These are phyloP conservation scores for Miltochrista miniata DNA, from an alignment of 2,888 invertebrate species.

Conservation along the genomic window DNA sequence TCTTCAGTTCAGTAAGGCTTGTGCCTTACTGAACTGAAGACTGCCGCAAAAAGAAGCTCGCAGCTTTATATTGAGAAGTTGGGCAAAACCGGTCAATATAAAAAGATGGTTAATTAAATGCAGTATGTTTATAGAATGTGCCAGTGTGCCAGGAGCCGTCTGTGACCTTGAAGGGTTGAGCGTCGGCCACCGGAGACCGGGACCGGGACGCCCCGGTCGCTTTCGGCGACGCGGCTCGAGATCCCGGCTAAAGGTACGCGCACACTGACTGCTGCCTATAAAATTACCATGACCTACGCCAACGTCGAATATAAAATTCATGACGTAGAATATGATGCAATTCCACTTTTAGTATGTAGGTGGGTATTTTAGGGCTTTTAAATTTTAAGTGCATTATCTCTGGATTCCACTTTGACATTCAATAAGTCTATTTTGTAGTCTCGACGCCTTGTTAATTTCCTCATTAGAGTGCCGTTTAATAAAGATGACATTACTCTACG, in stretches of 20 bases:
- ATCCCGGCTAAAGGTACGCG: slow-evolving; percentile 42
- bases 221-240: slow-evolving; percentile 40
- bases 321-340: slow-evolving; percentile 18
- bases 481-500: too few relatives aligned
- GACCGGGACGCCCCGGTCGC: slow-evolving; percentile 48
- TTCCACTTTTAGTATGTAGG: slow-evolving; percentile 6
- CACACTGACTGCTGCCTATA: slow-evolving; percentile 38
- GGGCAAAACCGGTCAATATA: neutral
- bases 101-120: neutral
- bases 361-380: slow-evolving; percentile 11
- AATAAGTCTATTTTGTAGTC: too few relatives aligned
- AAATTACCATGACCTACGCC: slow-evolving; percentile 37
- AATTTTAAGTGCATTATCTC: neutral
- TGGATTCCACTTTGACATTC: too few relatives aligned
- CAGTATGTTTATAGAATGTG: slow-evolving; percentile 26
- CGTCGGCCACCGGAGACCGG: slow-evolving; percentile 54
- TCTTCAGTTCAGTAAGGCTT: too few relatives aligned
- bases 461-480: too few relatives aligned
- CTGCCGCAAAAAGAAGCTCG: too few relatives aligned
- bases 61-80: too few relatives aligned
- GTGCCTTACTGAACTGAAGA: too few relatives aligned
- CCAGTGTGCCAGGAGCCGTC: slow-evolving; percentile 52
- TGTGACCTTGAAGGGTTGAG: slow-evolving; percentile 58
- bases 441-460: too few relatives aligned
- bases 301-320: slow-evolving; percentile 33